Percentiles rank a stretch among this genome's conserved stretches.
Conservation (phyloP, 1,140 invertebrate genomes). For the Trachymyrmex septentrionalis region DNA sequence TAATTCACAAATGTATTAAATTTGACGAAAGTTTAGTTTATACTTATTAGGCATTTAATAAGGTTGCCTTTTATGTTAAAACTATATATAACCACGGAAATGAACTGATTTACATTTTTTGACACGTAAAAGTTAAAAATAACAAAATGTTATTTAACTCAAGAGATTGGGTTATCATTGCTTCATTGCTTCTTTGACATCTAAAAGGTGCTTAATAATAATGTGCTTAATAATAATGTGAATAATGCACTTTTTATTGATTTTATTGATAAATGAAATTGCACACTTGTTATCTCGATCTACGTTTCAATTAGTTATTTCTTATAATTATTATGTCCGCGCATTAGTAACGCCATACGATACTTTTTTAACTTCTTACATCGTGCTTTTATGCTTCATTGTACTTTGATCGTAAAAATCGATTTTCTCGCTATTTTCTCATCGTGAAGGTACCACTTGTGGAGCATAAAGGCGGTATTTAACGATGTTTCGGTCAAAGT, state of each 20-base stretch:
- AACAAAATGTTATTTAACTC: no score
- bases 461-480: constrained; percentile 43
- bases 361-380: constrained; percentile 7
- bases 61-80: no score
- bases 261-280: not conserved
- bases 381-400: not conserved
- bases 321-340: not conserved
- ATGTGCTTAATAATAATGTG: no score
- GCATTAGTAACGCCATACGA: not conserved
- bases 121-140: no score
- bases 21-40: no score
- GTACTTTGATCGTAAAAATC: not conserved
- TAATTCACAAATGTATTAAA: no score
- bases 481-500: constrained; percentile 47
- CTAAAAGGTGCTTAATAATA: no score
- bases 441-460: constrained; percentile 45
- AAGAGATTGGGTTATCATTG: no score
- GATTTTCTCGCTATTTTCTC: constrained; percentile 31
- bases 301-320: not conserved
- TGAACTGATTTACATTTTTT: no score
- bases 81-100: no score
- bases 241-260: not conserved
- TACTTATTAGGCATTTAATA: no score
- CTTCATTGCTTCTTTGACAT: no score
- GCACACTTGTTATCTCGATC: not conserved